Conservation (phyloP, 1,140 invertebrate species). For the Drosophila pectinifera region DNA sequence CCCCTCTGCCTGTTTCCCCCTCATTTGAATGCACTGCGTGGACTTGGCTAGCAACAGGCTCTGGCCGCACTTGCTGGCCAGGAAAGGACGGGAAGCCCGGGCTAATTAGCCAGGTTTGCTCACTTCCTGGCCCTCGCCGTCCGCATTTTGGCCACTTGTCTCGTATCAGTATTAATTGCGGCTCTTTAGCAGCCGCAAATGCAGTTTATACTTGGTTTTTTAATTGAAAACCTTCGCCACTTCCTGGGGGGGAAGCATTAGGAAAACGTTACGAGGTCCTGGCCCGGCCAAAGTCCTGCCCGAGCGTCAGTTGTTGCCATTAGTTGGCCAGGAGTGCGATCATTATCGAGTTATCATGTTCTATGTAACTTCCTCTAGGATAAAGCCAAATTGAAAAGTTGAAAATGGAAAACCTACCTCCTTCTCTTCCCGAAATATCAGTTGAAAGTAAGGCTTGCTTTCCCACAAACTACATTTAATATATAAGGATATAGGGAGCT, state of each 20-base stretch:
- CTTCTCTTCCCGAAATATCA: neutral
- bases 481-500: neutral
- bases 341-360: conserved; percentile 36
- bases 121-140: conserved; percentile 69
- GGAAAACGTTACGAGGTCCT: conserved; percentile 49
- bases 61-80: conserved; percentile 49
- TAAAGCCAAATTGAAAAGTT: neutral
- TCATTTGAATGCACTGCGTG: conserved; percentile 78
- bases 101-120: conserved; percentile 53
- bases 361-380: neutral
- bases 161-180: conserved; percentile 65
- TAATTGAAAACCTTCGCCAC: conserved; percentile 76
- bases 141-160: too few relatives aligned
- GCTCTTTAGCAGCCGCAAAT: conserved; percentile 69
- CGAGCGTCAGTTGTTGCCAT: conserved; percentile 35
- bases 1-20: conserved; percentile 23
- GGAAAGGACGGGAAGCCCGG: conserved; percentile 8
- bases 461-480: neutral
- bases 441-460: neutral
- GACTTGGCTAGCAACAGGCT: conserved; percentile 76
- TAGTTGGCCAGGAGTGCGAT: neutral
- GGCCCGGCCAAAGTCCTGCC: conserved; percentile 3
- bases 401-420: neutral
- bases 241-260: conserved; percentile 68
- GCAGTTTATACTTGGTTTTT: conserved; percentile 25